These are phyloP conservation scores for Parazoanthus swiftii DNA, from an alignment of 92 coral and sea anemone genomes.

Conservation along the genomic window DNA sequence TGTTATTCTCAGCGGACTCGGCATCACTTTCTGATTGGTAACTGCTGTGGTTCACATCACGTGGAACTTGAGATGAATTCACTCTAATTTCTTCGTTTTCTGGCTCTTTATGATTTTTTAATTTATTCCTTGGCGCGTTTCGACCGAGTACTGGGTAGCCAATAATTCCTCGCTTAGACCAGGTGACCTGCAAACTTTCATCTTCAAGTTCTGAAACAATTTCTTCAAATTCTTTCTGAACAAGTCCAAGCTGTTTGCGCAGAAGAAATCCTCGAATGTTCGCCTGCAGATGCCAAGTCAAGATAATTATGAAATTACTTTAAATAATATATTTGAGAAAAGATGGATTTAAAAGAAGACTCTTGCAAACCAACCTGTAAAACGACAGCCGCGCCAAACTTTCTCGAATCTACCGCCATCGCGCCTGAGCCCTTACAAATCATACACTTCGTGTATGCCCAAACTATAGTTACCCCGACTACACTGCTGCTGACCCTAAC, in stretches of 20 bases:
- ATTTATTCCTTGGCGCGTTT: not conserved
- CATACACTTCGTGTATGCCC: constrained; percentile 9
- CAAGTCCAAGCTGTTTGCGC: constrained; percentile 62
- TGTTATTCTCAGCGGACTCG: not conserved
- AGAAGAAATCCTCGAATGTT: constrained; percentile 68
- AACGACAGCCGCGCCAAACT: not conserved
- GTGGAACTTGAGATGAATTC: not conserved
- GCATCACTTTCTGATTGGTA: not conserved
- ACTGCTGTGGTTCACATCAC: not conserved
- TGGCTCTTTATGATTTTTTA: not conserved
- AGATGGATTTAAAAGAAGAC: not conserved
- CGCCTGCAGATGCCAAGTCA: constrained; percentile 56
- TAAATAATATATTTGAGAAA: no score
- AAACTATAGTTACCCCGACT: not conserved
- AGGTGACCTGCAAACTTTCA: constrained; percentile 8
- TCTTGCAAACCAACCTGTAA: constrained; percentile 42
- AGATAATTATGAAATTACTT: not conserved
- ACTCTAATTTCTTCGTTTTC: not conserved
- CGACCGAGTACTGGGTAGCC: constrained; percentile 15
- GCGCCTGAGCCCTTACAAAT: not conserved
- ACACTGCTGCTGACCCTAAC: not conserved
- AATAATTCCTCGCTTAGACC: constrained; percentile 5
- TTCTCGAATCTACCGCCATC: constrained; percentile 76
- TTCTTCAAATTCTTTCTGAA: constrained; percentile 66
- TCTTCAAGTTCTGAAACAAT: constrained; percentile 63